Evolutionary conservation across 2,888 invertebrate species (phyloP), one percentile per base, ranked within the genome.

Genomic region (Polyploca ridens): DNA sequence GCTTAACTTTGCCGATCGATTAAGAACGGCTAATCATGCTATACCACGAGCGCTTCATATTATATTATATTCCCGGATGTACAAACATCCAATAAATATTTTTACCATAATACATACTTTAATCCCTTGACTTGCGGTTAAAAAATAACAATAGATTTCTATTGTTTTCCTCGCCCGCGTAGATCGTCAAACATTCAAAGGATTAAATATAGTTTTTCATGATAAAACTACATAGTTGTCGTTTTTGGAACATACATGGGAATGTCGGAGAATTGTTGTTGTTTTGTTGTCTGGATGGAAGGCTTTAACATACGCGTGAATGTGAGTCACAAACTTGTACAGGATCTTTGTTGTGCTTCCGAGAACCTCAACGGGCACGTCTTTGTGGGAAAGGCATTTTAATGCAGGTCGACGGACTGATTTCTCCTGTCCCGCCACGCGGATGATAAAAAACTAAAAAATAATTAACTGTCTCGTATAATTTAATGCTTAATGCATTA

Each of bases 271-370:
- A 66, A 66, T 63, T 64, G 41, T 70, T 71, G 74, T 71, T 77
- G 81, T 82, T 78, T 82, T 80, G 82, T 82, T 85, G 86, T 87
- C 88, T 89, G 90, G 87, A 84, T 81, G 72, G 79, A 77, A 89
- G 87, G 84, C 77, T 87, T 76, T 83, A 78, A 77, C 72, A 74
- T 78, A 74, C 72, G 75, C 76, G 83, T 93, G 93, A 93, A 82
- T 93, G 83, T 93, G 93, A 93, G 83, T 93, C 93, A 93, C 86
- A 82, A 83, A 86, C 84, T 76, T 78, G 88, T 82, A 85, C 88
- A 89, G 91, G 91, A 94, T 91, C 94, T 93, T 94, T 93, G 93
- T 94, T 92, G 84, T 87, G 85, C 85, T 94, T 94, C 93, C 85
- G 84, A 89, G 93, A 94, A 94, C 83, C 86, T 82, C 85, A 80